Base-by-base conservation (phyloP, 2,797 vertebrate species). In the Acrossocheilus fasciatus region DNA sequence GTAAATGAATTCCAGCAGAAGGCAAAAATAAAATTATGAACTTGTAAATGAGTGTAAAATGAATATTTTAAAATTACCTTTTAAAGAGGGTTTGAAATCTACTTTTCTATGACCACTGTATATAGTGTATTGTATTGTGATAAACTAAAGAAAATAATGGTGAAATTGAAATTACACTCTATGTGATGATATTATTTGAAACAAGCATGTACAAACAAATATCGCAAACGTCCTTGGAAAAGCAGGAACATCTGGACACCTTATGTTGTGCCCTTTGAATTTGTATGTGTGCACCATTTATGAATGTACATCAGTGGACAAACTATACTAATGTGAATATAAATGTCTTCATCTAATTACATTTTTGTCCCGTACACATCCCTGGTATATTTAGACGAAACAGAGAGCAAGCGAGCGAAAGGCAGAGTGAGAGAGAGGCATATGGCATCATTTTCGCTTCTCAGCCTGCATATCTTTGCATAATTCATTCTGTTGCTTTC, bases 401-500 rank as follows among this genome's bases (percentile, higher is more conserved):
- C 4, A 9, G 52, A 73, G 36, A 87, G 81, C 34, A 47, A 78
- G 47, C n/a, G 6, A 62, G 50, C 3, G 15, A 62, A 59, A 73
- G 73, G 78, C 30, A 26, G 6, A 85, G 72, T 30, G 57, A 54
- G 62, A 69, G 52, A 74, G 70, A 69, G 70, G 14, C 36, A 69
- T n/a, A 72, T 70, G 30, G 79, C 54, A 64, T 82, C 66, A 78
- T 86, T 78, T 45, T 69, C 39, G 2, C 34, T 64, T 41, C 59
- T 84, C 57, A 7, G 14, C 43, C 59, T 76, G 30, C 43, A 66
- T 52, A 76, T 62, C 82, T 76, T 84, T 68, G 45, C 73, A 76
- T 84, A 76, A 68, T 39, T 66, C 23, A 76, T 76, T 66, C 59
- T 76, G 82, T 84, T 76, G 45, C 73, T 68, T 84, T 84, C 59